These are phyloP conservation scores for Agrenia bidenticulata DNA, from an alignment of 2,888 invertebrate species.

Conservation along the genomic window DNA sequence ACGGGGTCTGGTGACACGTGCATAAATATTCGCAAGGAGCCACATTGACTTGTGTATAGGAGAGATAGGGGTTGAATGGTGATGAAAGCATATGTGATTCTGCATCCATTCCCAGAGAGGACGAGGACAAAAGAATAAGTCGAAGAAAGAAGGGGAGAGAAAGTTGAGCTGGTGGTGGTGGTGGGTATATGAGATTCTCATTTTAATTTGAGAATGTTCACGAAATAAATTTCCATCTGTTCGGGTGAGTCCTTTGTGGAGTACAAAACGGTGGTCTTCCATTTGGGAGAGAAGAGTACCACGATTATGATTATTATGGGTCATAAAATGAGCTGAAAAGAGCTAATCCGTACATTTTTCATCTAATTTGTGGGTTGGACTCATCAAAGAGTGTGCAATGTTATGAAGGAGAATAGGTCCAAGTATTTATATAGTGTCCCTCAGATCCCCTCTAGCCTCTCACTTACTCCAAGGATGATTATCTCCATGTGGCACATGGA, in stretches of 20 bases:
- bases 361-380: slow-evolving; percentile 8
- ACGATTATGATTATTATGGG: slow-evolving; percentile 5
- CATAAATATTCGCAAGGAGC: too few species aligned
- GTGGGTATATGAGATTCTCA: background rate
- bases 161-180: background rate
- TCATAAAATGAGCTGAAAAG: slow-evolving; percentile 4
- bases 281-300: background rate
- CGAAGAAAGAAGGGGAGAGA: slow-evolving; percentile 4
- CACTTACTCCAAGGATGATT: background rate
- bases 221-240: slow-evolving; percentile 4
- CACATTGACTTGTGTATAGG: background rate
- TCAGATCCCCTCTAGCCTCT: background rate
- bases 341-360: background rate
- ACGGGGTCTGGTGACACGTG: too few species aligned
- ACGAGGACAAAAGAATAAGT: background rate
- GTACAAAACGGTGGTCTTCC: background rate
- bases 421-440: too few species aligned
- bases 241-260: background rate
- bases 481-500: background rate
- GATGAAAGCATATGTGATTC: slow-evolving; percentile 7
- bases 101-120: background rate
- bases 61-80: background rate
- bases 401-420: too few species aligned
- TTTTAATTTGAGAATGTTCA: slow-evolving; percentile 8
- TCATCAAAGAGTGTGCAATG: slow-evolving; percentile 7